These are phyloP conservation scores for Vanessa tameamea DNA, from an alignment of 1,140 invertebrate genomes.

Conservation along the genomic window DNA sequence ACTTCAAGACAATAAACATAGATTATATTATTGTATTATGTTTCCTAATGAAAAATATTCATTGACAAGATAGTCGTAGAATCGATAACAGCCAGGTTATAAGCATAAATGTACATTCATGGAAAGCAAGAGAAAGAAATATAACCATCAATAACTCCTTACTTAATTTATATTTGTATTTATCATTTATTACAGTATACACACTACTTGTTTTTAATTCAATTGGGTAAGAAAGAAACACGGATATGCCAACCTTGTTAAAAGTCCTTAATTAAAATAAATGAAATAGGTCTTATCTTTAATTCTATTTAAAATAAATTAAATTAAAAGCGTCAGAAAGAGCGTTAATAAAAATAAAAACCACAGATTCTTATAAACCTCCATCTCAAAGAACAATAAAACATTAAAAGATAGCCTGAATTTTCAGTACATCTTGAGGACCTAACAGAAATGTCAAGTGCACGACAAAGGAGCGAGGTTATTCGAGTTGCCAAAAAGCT, in stretches of 20 bases:
- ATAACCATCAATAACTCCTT: too few species aligned
- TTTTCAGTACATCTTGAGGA: constrained; percentile 34
- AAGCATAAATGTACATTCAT: too few species aligned
- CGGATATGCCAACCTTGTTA: not conserved
- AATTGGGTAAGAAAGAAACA: not conserved
- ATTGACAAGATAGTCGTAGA: too few species aligned
- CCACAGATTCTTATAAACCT: constrained; percentile 14
- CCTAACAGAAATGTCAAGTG: constrained; percentile 38
- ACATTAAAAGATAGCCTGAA: constrained; percentile 31
- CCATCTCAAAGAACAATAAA: constrained; percentile 33
- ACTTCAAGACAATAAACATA: too few species aligned
- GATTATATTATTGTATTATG: too few species aligned
- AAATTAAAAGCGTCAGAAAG: constrained; percentile 14
- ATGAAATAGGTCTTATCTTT: constrained; percentile 5
- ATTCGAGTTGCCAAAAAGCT: constrained; percentile 35
- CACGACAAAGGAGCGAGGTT: constrained; percentile 29
- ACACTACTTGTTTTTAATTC: not conserved
- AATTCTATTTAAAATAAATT: too few species aligned
- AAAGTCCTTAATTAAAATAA: not conserved
- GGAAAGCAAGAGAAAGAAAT: too few species aligned
- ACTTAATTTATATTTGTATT: too few species aligned
- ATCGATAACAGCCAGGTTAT: too few species aligned
- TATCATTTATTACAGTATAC: not conserved
- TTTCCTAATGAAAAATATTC: too few species aligned
- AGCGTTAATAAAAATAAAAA: constrained; percentile 13